phyloP scores from a whole-genome alignment of 2,113 vertebrate species.

The Chelonoidis abingdonii region DNA sequence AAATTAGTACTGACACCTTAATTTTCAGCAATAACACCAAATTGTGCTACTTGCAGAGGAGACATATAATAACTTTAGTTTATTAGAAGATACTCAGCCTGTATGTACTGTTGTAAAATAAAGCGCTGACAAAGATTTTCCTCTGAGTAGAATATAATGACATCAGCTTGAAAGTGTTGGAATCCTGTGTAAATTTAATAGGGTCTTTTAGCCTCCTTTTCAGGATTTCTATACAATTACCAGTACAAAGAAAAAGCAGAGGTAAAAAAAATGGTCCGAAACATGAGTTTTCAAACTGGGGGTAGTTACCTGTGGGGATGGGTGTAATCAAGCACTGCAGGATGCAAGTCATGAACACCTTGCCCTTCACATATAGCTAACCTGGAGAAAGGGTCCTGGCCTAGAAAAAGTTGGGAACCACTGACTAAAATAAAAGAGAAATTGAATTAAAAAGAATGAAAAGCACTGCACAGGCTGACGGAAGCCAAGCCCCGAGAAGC shows the following conservation, averaged over 20 bases:
- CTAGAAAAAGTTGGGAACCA: background rate
- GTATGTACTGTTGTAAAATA: background rate
- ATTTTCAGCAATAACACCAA: slow-evolving; percentile 36
- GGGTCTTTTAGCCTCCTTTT: background rate
- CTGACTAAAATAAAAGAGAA: background rate
- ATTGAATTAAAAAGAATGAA: background rate
- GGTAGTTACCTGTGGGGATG: background rate
- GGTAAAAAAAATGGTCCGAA: background rate
- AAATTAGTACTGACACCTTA: slow-evolving; percentile 63
- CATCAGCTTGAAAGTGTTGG: background rate
- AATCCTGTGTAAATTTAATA: slow-evolving; percentile 1
- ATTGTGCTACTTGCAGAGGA: slow-evolving; percentile 8
- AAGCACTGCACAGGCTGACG: background rate
- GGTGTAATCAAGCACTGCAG: background rate
- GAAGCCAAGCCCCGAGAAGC: background rate
- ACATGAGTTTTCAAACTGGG: background rate
- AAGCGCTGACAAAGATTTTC: slow-evolving; percentile 43
- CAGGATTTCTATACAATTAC: background rate
- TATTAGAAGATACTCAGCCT: slow-evolving; percentile 50
- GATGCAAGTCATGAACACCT: background rate
- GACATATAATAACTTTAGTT: slow-evolving; percentile 16
- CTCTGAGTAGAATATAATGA: slow-evolving; percentile 13
- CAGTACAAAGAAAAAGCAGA: background rate
- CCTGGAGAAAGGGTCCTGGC: background rate
- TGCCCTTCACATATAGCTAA: background rate